phyloP scores from a whole-genome alignment of 2,113 vertebrate genomes.

The Lycocorax pyrrhopterus region DNA sequence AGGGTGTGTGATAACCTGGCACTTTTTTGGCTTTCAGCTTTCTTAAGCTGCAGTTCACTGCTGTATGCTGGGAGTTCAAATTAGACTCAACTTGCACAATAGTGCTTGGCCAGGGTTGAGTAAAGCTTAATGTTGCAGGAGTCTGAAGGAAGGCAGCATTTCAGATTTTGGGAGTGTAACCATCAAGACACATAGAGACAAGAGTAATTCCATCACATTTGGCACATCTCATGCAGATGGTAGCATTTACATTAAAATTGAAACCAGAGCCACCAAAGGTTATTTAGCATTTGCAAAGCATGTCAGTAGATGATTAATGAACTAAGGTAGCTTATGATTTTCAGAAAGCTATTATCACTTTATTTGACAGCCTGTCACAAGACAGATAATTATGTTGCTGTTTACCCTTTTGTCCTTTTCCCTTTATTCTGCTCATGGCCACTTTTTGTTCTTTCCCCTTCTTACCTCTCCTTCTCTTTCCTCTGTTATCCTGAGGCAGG shows the following conservation, averaged over 20 bases:
- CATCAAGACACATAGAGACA: not conserved
- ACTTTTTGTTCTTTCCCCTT: not conserved
- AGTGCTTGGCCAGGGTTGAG: not conserved
- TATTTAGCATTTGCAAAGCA: slow-evolving; percentile 12
- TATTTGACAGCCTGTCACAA: not conserved
- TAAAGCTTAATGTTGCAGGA: not conserved
- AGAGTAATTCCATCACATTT: not conserved
- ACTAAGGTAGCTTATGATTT: slow-evolving; percentile 42
- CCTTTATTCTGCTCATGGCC: not conserved
- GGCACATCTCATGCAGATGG: not conserved
- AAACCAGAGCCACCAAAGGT: not conserved
- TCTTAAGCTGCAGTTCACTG: not conserved
- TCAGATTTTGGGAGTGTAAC: not conserved
- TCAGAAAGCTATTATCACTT: slow-evolving; percentile 31
- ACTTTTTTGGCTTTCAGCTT: not conserved
- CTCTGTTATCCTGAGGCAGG: not conserved
- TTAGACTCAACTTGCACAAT: not conserved
- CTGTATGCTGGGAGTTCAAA: not conserved
- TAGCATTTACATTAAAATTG: slow-evolving; percentile 29
- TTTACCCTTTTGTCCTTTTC: not conserved
- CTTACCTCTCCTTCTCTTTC: not conserved
- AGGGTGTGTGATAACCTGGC: not conserved
- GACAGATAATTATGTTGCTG: not conserved
- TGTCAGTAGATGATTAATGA: slow-evolving; percentile 26
- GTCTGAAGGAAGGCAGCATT: not conserved